Base-by-base conservation (phyloP, 2,797 vertebrate species). In the Pygocentrus nattereri region DNA sequence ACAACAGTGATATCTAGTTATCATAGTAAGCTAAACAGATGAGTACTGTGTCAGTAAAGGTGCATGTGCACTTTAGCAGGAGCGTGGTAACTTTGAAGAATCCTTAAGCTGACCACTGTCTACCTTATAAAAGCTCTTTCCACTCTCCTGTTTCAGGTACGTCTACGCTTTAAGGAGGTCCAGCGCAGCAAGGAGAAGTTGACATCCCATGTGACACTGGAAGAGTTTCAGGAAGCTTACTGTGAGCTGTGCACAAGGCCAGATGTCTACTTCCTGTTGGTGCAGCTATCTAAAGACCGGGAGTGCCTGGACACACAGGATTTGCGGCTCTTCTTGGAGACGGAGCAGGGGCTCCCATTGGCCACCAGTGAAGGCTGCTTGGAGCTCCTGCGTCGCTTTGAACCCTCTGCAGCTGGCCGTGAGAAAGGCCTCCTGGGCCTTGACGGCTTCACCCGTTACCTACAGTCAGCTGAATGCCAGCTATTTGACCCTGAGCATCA, bases 101-200 rank as follows among this genome's bases (percentile, higher is more conserved):
- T 56, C 7, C 5, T 54, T 54, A 52, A 52, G 16, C 64, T 38
- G 21, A 5, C 7, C 16, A 41, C 6, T 23, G 23, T 13, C n/a
- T 58, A 58, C 11, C 10, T 25, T 30, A 18, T 62, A 5, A 31
- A 7, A 5, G 0, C 62, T 19, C 23, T 56, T 25, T 62, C 49
- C 49, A 1, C 58, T 58, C 12, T 73, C 8, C 4, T 23, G 30
- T 47, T 62, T 77, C 85, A 95, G 95, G 95, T 95, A 1, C 96
- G 97, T 74, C 93, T 97, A 71, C 97, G 97, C 81, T 99, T 99
- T 88, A 99, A 98, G 87, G 98, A 99, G 91, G 97, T 99, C 85
- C 98, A 99, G 90, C 96, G 96, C 49, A 97, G 95, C 89, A 99
- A 99, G 87, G 98, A 98, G 92, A 99, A 99, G 89, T 93, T 99